Conservation (phyloP, 2,113 vertebrate species). For the Mohoua ochrocephala region DNA sequence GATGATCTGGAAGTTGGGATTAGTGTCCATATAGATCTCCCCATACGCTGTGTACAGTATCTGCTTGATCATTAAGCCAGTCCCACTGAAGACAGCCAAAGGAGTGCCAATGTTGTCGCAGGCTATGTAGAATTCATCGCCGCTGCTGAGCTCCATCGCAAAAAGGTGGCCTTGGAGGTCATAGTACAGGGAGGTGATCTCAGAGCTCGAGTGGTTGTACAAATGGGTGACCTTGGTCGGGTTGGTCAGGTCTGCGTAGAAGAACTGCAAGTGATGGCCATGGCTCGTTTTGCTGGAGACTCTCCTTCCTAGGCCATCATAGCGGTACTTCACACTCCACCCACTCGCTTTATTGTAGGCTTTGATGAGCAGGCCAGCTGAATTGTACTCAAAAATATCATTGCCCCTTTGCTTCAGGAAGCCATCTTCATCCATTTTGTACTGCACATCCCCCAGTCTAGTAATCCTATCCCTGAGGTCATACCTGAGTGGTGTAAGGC, state of each 20-base stretch:
- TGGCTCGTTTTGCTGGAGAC: constrained; percentile 88
- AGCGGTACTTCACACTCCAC: constrained; percentile 92
- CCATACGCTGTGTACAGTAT: constrained; percentile 93
- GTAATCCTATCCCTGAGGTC: constrained; percentile 93
- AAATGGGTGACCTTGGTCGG: constrained; percentile 95
- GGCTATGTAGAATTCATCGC: constrained; percentile 95
- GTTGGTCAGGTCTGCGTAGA: constrained; percentile 92
- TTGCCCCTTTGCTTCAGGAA: constrained; percentile 93
- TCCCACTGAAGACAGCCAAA: constrained; percentile 93
- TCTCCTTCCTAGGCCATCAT: constrained; percentile 91
- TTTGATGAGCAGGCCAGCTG: constrained; percentile 86
- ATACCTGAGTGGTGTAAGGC: constrained; percentile 91
- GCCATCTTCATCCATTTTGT: constrained; percentile 93
- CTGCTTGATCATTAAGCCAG: constrained; percentile 96
- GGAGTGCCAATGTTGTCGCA: constrained; percentile 97
- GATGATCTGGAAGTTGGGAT: constrained; percentile 91
- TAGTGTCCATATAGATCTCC: constrained; percentile 96
- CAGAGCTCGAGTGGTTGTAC: constrained; percentile 97
- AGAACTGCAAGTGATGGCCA: constrained; percentile 94
- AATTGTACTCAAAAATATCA: constrained; percentile 94
- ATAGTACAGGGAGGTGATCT: constrained; percentile 96
- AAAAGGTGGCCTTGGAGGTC: constrained; percentile 97
- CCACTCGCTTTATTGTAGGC: constrained; percentile 87
- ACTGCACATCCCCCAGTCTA: constrained; percentile 89
- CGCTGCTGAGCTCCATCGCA: constrained; percentile 95